Conservation (phyloP, 2,113 vertebrate species). For the Myiopsitta monachus region DNA sequence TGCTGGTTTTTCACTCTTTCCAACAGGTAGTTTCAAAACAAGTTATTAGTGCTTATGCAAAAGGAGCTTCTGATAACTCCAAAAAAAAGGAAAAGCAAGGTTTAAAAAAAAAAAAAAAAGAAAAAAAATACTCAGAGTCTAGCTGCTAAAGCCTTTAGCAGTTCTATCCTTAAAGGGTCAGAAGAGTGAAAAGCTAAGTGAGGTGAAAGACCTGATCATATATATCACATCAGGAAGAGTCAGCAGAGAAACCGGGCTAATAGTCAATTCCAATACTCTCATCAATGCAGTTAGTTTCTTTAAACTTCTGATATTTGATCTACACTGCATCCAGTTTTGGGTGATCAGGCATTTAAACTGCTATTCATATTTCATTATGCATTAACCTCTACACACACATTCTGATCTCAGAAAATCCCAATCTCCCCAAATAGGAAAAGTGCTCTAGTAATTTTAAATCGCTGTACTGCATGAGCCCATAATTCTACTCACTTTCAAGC, state of each 20-base stretch:
- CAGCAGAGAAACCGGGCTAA: neutral
- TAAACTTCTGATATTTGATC: neutral
- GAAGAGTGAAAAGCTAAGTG: neutral
- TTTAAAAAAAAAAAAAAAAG: neutral
- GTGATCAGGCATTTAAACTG: neutral
- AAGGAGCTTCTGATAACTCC: neutral
- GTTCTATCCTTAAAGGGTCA: neutral
- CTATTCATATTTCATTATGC: neutral
- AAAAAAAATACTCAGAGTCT: neutral
- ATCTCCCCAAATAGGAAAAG: neutral
- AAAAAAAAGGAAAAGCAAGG: neutral
- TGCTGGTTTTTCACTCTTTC: neutral
- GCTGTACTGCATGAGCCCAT: neutral
- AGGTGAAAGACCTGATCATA: neutral
- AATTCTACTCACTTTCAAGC: neutral
- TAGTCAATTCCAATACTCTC: neutral
- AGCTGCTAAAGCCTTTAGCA: neutral
- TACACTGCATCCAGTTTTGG: neutral
- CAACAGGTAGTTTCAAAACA: neutral
- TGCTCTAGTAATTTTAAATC: neutral
- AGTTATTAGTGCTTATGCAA: neutral
- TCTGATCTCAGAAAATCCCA: neutral
- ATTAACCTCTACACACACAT: neutral
- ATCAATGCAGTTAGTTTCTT: neutral
- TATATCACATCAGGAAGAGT: neutral